A percentile compares a stretch with the other conserved stretches of the same genome.
Conservation (phyloP, 2,888 invertebrate genomes). For the Pimpla rufipes region DNA sequence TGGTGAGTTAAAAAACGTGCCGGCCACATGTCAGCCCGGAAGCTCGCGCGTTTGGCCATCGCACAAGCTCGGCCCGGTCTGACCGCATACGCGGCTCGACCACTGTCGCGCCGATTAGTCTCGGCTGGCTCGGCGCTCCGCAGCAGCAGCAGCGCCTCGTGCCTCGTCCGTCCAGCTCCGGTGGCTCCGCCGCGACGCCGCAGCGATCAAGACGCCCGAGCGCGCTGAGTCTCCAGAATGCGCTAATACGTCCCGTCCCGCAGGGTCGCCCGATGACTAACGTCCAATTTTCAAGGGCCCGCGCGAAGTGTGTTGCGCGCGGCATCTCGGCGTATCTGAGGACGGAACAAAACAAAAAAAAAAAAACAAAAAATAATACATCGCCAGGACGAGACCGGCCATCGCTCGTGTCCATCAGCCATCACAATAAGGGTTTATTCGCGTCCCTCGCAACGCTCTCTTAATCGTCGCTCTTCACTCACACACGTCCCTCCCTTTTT, state of each 20-base stretch:
- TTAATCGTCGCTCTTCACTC: constrained; percentile 9
- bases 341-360: background rate
- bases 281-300: constrained; percentile 47
- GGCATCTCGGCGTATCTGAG: constrained; percentile 13
- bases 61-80: constrained; percentile 36
- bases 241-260: constrained; percentile 44
- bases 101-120: constrained; percentile 54
- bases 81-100: constrained; percentile 58
- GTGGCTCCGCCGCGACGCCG: constrained; percentile 21
- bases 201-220: constrained; percentile 1
- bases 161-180: background rate
- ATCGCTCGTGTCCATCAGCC: constrained; percentile 4
- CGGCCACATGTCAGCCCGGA: background rate
- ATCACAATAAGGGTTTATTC: constrained; percentile 18
- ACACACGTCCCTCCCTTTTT: background rate
- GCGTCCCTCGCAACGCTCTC: background rate
- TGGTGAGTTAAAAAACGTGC: background rate
- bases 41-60: background rate
- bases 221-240: constrained; percentile 1
- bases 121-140: constrained; percentile 13
- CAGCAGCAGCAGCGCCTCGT: constrained; percentile 3
- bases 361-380: constrained; percentile 41
- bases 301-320: constrained; percentile 16
- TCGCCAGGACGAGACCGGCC: constrained; percentile 16
- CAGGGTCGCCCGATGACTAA: constrained; percentile 42